Evolutionary conservation across 1,140 invertebrate species (phyloP), one percentile per base, ranked within the genome.

Genomic region (Psix sp.): DNA sequence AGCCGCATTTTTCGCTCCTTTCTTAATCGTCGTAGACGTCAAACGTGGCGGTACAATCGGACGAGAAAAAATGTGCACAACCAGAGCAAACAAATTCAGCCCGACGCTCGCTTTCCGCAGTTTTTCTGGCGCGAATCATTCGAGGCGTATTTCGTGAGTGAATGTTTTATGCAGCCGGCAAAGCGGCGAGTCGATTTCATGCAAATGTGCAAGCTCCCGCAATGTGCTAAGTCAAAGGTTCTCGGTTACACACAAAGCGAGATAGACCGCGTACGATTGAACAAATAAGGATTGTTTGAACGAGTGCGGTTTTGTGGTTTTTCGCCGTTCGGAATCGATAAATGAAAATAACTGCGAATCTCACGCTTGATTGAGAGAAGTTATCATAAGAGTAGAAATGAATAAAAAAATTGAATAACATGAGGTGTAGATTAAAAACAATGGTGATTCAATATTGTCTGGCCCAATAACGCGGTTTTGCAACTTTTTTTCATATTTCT

Each of bases 1-100:
- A 71, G 62, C 63, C 46, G 62, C 51, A 71, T 65, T 72, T 75
- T 71, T 71, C 60, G 35, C 66, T 59, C 57, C 38, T 67, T 52
- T 45, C 21, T 60, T 42, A 36, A 62, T 39, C 54, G 62, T 17
- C 43, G 26, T 29, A 10, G 26, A n/a, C 26, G 26, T n/a, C 7
- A 29, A 29, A 29, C 7, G n/a, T 29, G n/a, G n/a, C n/a, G n/a
- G n/a, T n/a, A n/a, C n/a, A n/a, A 29, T 29, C 7, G 7, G 1
- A n/a, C n/a, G 4, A 1, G 26, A 29, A 29, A 29, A 29, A 29
- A 29, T 29, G 26, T 7, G 26, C 7, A n/a, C 26, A 10, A n/a
- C 2, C n/a, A 2, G 26, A 29, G 2, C 13, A 33, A 33, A 2
- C 33, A 6, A 35, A 29, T 7, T 7, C 5, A 13, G n/a, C 1